Base-by-base conservation (phyloP, 2,113 vertebrate genomes). In the Sminthopsis crassicaudata region DNA sequence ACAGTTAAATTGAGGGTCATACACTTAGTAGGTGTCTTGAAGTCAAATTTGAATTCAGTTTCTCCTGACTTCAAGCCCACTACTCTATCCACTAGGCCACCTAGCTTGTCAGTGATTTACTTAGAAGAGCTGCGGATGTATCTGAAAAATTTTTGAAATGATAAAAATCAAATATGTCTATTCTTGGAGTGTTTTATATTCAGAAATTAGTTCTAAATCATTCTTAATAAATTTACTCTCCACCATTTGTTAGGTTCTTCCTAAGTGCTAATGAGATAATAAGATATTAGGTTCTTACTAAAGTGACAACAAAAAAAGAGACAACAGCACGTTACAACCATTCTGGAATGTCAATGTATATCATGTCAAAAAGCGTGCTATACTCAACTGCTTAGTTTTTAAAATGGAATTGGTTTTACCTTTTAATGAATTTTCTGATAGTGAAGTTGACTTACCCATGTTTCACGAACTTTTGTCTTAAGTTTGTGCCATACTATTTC, bases 331-430 rank as follows among this genome's bases (percentile, higher is more conserved):
- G n/a, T n/a, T n/a, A n/a, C n/a, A n/a, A n/a, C n/a, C n/a, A 53
- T 46, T 93, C 54, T 23, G 1, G 52, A 91, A n/a, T 60, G 89
- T 91, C n/a, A 92, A 46, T 91, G 10, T 11, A 23, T 2, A 36
- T 27, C 51, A 26, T 60, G 53, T 22, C 51, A 52, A 30, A 52
- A 53, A 67, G 60, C 60, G 16, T 67, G 14, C 36, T 53, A n/a
- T 91, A 60, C 52, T 93, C 30, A 93, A 25, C 23, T 91, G 22
- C 84, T 36, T 84, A 19, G 27, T 93, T 60, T 60, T 95, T 52
- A 95, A 91, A 95, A 48, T 14, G n/a, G 7, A 88, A 46, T 53
- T 95, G 53, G 23, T 84, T 84, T 42, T 84, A 84, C 6, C 67
- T 42, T 42, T 76, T 84, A 84, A 84, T 84, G 67, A n/a, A 84